These are phyloP conservation scores for Himalopsyche phryganea DNA, from an alignment of 1,140 invertebrate species.

Conservation along the genomic window DNA sequence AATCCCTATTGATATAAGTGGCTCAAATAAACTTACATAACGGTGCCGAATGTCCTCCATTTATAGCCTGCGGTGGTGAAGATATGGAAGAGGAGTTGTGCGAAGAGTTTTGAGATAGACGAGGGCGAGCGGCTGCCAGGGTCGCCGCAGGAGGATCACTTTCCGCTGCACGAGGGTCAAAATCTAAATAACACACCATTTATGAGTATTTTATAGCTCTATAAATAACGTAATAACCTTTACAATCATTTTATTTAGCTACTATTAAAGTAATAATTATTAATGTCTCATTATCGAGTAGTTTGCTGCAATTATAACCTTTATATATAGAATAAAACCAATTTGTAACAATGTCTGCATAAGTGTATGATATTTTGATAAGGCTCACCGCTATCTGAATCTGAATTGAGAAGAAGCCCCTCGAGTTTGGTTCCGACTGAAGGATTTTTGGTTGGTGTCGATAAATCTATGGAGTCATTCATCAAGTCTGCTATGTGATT, in stretches of 20 bases:
- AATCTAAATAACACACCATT: constrained; percentile 49
- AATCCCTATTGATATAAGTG: too few species aligned
- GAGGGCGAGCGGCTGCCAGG: constrained; percentile 38
- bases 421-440: constrained; percentile 76
- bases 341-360: too few species aligned
- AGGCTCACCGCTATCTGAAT: constrained; percentile 69
- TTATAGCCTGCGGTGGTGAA: constrained; percentile 38
- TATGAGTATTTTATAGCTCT: too few species aligned
- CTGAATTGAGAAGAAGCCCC: constrained; percentile 74
- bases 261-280: too few species aligned
- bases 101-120: constrained; percentile 41
- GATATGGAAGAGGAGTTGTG: background rate
- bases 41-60: constrained; percentile 54
- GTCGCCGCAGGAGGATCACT: constrained; percentile 46
- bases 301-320: too few species aligned
- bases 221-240: too few species aligned
- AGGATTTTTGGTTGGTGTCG: constrained; percentile 51
- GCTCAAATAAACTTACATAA: constrained; percentile 56
- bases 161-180: constrained; percentile 73
- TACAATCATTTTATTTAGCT: too few species aligned
- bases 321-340: too few species aligned
- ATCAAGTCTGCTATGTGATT: constrained; percentile 42
- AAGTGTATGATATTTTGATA: too few species aligned
- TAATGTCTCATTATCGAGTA: too few species aligned
- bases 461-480: constrained; percentile 38